Evolutionary conservation across 2,888 invertebrate genomes (phyloP).

Genomic region (Tetranychus truncatus): DNA sequence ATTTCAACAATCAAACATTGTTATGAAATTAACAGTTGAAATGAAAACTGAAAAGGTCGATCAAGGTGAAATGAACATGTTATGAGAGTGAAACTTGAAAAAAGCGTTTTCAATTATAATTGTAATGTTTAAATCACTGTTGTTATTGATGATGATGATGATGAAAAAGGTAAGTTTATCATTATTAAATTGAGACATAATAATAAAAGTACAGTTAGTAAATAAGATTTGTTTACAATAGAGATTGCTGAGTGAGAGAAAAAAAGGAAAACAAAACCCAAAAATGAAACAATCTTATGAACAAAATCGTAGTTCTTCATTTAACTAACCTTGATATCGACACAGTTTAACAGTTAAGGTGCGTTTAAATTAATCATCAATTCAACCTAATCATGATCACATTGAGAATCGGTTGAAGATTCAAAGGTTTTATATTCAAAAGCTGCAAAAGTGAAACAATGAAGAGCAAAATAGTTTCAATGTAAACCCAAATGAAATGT

Average conservation of each 20-base stretch:
- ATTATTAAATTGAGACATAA: not conserved
- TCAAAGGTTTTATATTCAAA: no score
- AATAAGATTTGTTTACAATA: not conserved
- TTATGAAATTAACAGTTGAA: no score
- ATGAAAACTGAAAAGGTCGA: not conserved
- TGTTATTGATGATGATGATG: not conserved
- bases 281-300: no score
- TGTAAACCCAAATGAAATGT: not conserved
- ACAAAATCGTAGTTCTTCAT: not conserved
- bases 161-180: not conserved
- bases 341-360: not conserved
- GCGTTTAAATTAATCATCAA: not conserved
- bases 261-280: no score
- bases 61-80: not conserved
- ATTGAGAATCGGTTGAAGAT: no score
- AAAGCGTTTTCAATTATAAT: not conserved
- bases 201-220: not conserved
- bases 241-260: not conserved
- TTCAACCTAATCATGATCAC: not conserved
- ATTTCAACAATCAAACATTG: not conserved
- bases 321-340: not conserved
- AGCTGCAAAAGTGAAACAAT: no score
- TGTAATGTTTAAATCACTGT: not conserved
- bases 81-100: not conserved
- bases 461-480: not conserved